Percentiles rank a stretch among this genome's conserved stretches.
Conservation (phyloP, 2,113 vertebrate genomes). For the Lasiurus cinereus region DNA sequence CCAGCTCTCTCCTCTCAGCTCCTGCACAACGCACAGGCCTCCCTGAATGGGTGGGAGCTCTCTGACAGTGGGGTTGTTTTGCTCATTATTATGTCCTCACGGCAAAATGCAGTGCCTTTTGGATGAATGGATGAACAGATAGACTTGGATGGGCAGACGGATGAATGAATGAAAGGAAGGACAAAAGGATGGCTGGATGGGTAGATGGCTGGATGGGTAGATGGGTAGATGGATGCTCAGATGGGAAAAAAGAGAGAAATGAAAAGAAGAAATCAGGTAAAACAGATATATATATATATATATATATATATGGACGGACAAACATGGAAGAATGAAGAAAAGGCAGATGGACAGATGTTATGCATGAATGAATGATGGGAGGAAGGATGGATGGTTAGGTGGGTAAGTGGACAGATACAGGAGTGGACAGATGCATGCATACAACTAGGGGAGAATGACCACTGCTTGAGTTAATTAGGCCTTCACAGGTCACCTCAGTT, state of each 20-base stretch:
- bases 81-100: not conserved
- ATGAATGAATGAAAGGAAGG: not conserved
- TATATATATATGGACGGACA: too few relatives aligned
- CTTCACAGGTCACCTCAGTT: accelerated
- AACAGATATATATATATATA: not conserved
- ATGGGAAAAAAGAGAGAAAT: not conserved
- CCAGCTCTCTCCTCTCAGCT: accelerated
- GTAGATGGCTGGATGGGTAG: not conserved
- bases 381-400: not conserved
- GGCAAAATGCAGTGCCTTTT: not conserved
- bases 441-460: not conserved
- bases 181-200: not conserved
- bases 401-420: too few relatives aligned
- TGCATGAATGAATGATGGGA: too few relatives aligned
- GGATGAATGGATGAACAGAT: not conserved
- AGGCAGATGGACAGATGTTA: too few relatives aligned
- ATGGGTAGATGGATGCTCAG: not conserved
- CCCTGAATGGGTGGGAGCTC: not conserved
- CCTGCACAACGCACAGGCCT: accelerated
- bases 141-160: too few relatives aligned
- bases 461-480: not conserved
- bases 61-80: not conserved
- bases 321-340: not conserved
- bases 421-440: too few relatives aligned
- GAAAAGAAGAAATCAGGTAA: not conserved